Evolutionary conservation across 1,140 invertebrate genomes (phyloP), one percentile per base, ranked within the genome.

Genomic region (Semibalanus balanoides): DNA sequence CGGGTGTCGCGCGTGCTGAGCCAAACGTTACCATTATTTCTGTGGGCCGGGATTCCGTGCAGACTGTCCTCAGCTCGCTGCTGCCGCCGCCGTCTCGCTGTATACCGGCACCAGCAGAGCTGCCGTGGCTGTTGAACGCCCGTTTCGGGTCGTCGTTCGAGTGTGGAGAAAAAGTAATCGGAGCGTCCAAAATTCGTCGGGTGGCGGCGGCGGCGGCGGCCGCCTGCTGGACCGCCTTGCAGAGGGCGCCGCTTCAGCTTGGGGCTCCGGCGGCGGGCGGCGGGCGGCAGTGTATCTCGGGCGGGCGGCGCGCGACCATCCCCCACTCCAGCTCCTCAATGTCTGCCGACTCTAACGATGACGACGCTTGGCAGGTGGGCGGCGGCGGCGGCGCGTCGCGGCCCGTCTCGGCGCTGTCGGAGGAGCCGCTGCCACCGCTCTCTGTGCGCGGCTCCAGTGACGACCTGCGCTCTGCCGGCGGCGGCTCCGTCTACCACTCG

Each of bases 191-290:
- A 31, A 31, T 28, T 35, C 73, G 75, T 30, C 73, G 78, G 28
- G 73, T 76, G 43, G 70, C 76, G 29, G 14, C 30, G 28, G 30
- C 64, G 28, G 30, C 40, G 43, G 30, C 74, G 40, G 31, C 31
- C n/a, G 17, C 73, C 31, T 87, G 86, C 35, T 40, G 35, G 35
- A 40, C 35, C 35, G 35, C 35, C 35, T n/a, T n/a, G n/a, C 35
- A 40, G 35, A 40, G 35, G 51, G 51, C 51, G 51, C 22, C 51
- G 22, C 51, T 64, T 64, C 51, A 25, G 3, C 51, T 64, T 1
- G 51, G 1, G 51, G 9, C 51, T 14, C 51, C 51, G 51, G 51
- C 51, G 35, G 35, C 35, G 35, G 35, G 35, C 35, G 35, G 35
- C 35, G 35, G 35, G 35, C 35, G 35, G 51, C 51, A 64, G 51